These are phyloP conservation scores for Salticus scenicus DNA, from an alignment of 2,888 invertebrate species.

Conservation along the genomic window DNA sequence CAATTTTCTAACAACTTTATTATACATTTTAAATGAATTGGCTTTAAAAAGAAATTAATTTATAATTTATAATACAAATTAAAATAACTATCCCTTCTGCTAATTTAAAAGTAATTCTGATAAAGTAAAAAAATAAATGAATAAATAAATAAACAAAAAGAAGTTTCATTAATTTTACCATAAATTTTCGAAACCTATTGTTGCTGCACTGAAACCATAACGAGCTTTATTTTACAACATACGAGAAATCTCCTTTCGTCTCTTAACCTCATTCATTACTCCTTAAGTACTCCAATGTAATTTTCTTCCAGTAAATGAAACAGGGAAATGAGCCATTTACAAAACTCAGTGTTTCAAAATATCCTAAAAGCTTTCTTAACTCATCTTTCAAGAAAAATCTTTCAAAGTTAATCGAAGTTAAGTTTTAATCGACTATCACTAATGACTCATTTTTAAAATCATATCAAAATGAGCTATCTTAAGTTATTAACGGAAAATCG, in stretches of 20 bases:
- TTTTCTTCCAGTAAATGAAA: conserved; percentile 10
- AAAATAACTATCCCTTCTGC: no score
- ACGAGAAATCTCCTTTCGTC: no score
- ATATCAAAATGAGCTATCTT: conserved; percentile 58
- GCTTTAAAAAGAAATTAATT: no score
- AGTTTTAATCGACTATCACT: conserved; percentile 61
- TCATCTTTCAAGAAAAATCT: conserved; percentile 59
- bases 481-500: conserved; percentile 58
- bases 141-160: no score
- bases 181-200: background rate
- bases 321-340: conserved; percentile 6
- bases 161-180: background rate
- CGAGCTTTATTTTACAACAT: no score
- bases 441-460: conserved; percentile 69
- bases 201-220: background rate
- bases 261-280: background rate
- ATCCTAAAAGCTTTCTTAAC: conserved; percentile 37
- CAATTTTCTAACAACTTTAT: no score
- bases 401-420: conserved; percentile 59
- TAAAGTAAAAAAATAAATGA: no score
- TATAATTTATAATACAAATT: no score
- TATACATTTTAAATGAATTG: no score
- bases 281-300: conserved; percentile 6
- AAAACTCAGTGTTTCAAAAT: background rate
- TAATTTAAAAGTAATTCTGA: no score